phyloP scores from a whole-genome alignment of 1,140 invertebrate species.

The Penaeus chinensis region DNA sequence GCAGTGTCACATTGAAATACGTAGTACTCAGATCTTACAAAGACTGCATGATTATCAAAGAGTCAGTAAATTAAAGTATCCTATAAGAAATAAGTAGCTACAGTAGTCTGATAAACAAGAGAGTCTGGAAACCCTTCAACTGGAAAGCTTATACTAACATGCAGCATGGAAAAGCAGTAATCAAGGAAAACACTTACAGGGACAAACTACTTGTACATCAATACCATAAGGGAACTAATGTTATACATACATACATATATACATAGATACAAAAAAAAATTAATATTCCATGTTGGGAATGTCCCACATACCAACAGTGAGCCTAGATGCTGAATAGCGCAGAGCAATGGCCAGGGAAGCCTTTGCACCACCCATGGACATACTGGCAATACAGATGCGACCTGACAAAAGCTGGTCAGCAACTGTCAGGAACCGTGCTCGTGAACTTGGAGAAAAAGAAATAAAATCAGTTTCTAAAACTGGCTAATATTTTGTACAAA shows the following conservation, averaged over 20 bases:
- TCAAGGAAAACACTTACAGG: no score
- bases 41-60: no score
- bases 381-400: constrained; percentile 67
- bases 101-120: no score
- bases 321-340: constrained; percentile 66
- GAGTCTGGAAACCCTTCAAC: no score
- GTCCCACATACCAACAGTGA: constrained; percentile 65
- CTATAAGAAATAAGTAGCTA: no score
- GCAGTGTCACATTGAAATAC: no score
- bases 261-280: neutral
- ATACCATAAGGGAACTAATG: no score
- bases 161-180: no score
- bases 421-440: constrained; percentile 67
- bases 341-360: constrained; percentile 66
- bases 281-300: neutral
- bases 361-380: constrained; percentile 67
- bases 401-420: constrained; percentile 68
- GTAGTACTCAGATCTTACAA: no score
- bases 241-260: neutral
- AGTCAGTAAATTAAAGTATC: no score
- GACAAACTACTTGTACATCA: no score
- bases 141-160: no score
- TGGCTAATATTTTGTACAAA: neutral
- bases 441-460: constrained; percentile 39
- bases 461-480: neutral